Conservation (phyloP, 92 coral and sea anemone genomes). For the Epizoanthus ramosus region DNA sequence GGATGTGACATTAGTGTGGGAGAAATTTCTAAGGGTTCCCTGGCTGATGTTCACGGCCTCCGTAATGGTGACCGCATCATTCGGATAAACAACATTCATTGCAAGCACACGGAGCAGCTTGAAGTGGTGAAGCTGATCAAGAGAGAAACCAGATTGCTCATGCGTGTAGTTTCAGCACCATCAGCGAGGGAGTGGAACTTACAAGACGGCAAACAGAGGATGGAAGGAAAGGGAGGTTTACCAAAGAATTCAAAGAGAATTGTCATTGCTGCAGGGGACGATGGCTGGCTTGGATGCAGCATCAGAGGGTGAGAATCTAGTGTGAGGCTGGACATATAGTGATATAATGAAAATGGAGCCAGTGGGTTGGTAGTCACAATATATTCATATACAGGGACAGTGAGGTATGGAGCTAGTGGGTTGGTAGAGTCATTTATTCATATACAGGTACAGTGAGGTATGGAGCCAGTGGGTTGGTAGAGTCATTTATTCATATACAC, state of each 20-base stretch:
- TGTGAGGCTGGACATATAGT: too few species aligned
- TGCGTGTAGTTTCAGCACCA: slow-evolving; percentile 35
- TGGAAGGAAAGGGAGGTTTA: background rate
- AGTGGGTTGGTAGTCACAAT: too few species aligned
- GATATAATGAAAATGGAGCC: too few species aligned
- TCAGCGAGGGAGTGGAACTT: background rate
- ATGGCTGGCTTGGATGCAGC: slow-evolving; percentile 82
- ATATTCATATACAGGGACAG: too few species aligned
- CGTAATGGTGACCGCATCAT: slow-evolving; percentile 49
- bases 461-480: too few species aligned
- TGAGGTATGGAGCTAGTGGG: too few species aligned
- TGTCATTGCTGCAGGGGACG: slow-evolving; percentile 36
- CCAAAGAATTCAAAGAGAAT: slow-evolving; percentile 29
- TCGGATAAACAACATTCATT: slow-evolving; percentile 51
- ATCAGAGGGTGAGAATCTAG: slow-evolving; percentile 66
- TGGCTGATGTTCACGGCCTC: slow-evolving; percentile 65
- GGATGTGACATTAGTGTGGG: slow-evolving; percentile 48
- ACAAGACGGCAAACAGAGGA: slow-evolving; percentile 5
- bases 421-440: too few species aligned
- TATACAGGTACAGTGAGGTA: too few species aligned
- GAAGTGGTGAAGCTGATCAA: slow-evolving; percentile 56
- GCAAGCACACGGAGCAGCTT: slow-evolving; percentile 40
- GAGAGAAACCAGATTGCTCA: slow-evolving; percentile 25
- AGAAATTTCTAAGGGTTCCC: slow-evolving; percentile 57
- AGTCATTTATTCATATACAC: too few species aligned